Evolutionary conservation across 1,140 invertebrate species (phyloP).

Genomic region (Nasonia vitripennis): DNA sequence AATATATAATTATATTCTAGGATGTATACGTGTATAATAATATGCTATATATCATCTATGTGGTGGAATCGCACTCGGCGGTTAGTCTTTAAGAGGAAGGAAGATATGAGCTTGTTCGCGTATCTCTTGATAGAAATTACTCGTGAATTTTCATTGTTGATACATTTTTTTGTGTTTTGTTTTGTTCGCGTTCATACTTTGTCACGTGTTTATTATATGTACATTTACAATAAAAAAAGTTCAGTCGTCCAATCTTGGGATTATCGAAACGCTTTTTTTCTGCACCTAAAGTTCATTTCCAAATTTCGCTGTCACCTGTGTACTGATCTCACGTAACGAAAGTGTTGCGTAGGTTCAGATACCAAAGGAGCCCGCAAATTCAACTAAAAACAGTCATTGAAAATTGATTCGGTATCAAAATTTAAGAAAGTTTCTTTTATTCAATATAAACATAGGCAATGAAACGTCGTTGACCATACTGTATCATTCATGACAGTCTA

Average conservation of each 20-base stretch:
- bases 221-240: constrained; percentile 34
- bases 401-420: too few species aligned
- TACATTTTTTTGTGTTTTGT: neutral
- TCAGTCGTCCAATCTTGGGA: constrained; percentile 29
- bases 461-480: neutral
- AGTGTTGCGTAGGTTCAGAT: neutral
- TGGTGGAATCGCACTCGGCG: neutral
- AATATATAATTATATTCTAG: neutral
- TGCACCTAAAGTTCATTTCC: neutral
- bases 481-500: neutral
- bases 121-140: neutral
- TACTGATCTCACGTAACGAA: neutral
- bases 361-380: neutral
- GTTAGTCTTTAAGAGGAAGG: constrained; percentile 21
- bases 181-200: too few species aligned
- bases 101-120: neutral
- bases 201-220: neutral
- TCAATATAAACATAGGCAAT: too few species aligned
- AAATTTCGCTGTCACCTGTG: neutral
- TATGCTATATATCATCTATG: neutral
- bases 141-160: neutral
- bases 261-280: constrained; percentile 22
- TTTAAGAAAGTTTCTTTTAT: too few species aligned
- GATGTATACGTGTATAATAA: neutral
- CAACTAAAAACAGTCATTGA: too few species aligned